Base-by-base conservation (phyloP, 2,113 vertebrate species). In the Corythaeola cristata region DNA sequence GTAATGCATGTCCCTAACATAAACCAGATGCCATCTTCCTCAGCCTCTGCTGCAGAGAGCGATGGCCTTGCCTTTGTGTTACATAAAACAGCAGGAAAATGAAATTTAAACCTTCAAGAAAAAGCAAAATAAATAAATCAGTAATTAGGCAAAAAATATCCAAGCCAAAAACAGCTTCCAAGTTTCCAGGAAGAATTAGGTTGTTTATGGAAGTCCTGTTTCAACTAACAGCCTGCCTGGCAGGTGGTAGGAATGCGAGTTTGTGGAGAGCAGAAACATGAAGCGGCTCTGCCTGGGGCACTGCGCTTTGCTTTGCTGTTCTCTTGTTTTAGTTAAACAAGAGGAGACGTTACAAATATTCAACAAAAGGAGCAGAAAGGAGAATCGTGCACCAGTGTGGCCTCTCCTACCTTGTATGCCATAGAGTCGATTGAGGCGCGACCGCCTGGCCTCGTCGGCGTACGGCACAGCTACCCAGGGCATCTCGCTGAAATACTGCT, bases 401-500 rank as follows among this genome's bases (percentile, higher is more conserved):
- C 35, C 72, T 11, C 2, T 35, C 96, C 90, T 98, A 99, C 99
- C 99, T 99, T 99, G 99, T 93, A 99, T 99, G 81, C 99, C 99
- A 3, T 99, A 99, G 39, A 99, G 99, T 68, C 99, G 98, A 97
- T 99, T 99, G 85, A 99, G 99, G 76, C 99, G 98, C 2, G 99
- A 99, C 81, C 99, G 97, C 14, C 99, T 98, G 93, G 98, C 98
- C 94, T 99, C 99, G 0, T 99, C 99, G 0, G 98, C 96, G 71
- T 99, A 99, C 1, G 99, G 99, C 68, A 99, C 98, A 0, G 99
- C 99, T 20, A 99, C 93, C 99, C 99, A 99, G 17, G 99, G 99
- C 99, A 99, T 99, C 98, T 99, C 99, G 5, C 99, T 99, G 98
- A 99, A 99, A 96, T 99, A 99, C 98, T 99, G 99, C 89, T 99